phyloP scores from a whole-genome alignment of 2,888 invertebrate genomes.

The Aphrophora alni region DNA sequence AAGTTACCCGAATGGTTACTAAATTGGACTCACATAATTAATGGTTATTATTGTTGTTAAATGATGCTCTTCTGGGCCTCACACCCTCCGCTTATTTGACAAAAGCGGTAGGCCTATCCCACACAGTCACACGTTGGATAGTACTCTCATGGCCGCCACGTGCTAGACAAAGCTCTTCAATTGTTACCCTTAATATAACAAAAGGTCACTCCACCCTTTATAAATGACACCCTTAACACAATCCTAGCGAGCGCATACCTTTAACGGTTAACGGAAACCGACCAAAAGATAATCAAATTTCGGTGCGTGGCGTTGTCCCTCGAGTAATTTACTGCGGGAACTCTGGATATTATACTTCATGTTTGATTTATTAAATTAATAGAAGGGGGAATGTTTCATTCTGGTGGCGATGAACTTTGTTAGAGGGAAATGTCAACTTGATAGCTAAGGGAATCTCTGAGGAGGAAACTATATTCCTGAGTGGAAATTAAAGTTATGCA shows the following conservation, averaged over 20 bases:
- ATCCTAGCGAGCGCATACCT: not conserved
- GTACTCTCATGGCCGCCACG: not conserved
- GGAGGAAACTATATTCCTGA: not conserved
- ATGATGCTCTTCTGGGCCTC: not conserved
- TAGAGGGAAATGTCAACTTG: not conserved
- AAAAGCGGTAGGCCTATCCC: not conserved
- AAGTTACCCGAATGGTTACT: too few relatives aligned
- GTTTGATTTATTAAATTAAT: constrained; percentile 9
- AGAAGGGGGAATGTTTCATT: not conserved
- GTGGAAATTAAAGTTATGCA: not conserved
- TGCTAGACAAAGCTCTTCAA: not conserved
- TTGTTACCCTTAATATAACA: not conserved
- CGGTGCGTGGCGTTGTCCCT: not conserved
- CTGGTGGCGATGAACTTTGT: not conserved
- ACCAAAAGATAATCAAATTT: constrained; percentile 1
- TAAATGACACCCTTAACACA: not conserved
- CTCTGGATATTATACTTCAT: not conserved
- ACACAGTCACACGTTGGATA: not conserved
- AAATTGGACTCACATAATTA: not conserved
- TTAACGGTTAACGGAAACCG: not conserved
- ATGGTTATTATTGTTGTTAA: not conserved
- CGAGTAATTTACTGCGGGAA: not conserved
- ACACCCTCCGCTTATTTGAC: not conserved
- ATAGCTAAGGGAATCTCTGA: not conserved
- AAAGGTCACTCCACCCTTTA: not conserved